Evolutionary conservation across 1,140 invertebrate species (phyloP).

Genomic region (Aphelinus atriplicis): DNA sequence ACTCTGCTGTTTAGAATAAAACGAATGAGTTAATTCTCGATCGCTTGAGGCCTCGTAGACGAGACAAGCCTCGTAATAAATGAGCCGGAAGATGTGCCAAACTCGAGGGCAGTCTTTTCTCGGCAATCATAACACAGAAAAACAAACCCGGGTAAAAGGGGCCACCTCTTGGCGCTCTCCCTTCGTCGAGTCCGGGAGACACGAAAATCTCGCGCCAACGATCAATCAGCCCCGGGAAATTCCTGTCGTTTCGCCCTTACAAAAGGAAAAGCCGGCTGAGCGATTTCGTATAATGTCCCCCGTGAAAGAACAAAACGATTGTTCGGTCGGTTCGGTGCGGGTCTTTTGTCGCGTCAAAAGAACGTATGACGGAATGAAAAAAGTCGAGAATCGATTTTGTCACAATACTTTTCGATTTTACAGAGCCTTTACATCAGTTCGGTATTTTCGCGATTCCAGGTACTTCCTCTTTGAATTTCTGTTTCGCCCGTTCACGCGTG

Average conservation of each 20-base stretch:
- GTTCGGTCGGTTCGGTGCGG: too few relatives aligned
- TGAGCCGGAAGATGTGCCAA: constrained; percentile 10
- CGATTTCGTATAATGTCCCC: not conserved
- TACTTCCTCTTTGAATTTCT: too few relatives aligned
- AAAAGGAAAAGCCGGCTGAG: not conserved
- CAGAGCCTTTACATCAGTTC: too few relatives aligned
- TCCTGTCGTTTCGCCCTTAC: constrained; percentile 17
- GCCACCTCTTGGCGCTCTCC: not conserved
- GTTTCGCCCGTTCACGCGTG: too few relatives aligned
- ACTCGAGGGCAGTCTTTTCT: not conserved
- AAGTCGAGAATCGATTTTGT: too few relatives aligned
- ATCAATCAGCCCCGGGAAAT: constrained; percentile 23
- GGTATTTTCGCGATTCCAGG: too few relatives aligned
- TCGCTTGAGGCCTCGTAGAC: too few relatives aligned
- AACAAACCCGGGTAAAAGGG: not conserved
- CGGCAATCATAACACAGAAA: not conserved
- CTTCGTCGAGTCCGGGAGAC: not conserved
- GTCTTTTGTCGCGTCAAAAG: too few relatives aligned
- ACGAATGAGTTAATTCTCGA: too few relatives aligned
- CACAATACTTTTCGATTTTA: too few relatives aligned
- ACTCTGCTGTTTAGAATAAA: too few relatives aligned
- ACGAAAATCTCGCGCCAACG: constrained; percentile 21
- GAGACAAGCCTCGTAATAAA: constrained; percentile 27
- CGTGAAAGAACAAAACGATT: not conserved
- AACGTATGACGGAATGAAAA: too few relatives aligned